Percentiles rank a stretch among this genome's conserved stretches.
These are phyloP conservation scores for Fragum whitleyi DNA, from an alignment of 2,888 invertebrate genomes.

Conservation along the genomic window DNA sequence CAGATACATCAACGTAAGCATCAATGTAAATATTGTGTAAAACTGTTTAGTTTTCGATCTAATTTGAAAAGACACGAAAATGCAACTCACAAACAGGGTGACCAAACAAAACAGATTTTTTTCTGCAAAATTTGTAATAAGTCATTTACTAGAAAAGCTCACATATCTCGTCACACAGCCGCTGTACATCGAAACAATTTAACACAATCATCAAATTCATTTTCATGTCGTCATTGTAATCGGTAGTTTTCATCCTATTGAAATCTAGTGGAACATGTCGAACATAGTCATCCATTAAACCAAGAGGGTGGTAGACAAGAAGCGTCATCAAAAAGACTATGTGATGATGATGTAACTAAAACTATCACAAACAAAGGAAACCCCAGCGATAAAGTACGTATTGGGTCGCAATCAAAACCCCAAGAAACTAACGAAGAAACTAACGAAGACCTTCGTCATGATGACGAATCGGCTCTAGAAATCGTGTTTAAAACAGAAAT, in stretches of 20 bases:
- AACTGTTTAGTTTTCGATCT: background rate
- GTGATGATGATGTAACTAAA: background rate
- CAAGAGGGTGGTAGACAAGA: constrained; percentile 11
- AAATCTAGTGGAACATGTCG: constrained; percentile 18
- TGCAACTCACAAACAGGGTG: background rate
- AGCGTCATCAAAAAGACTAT: background rate
- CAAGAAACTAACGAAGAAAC: no score
- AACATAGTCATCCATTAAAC: constrained; percentile 7
- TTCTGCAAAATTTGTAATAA: constrained; percentile 24
- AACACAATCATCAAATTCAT: background rate
- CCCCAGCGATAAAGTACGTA: background rate
- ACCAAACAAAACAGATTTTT: constrained; percentile 24
- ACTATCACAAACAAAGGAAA: no score
- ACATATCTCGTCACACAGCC: constrained; percentile 19
- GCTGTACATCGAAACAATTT: constrained; percentile 4
- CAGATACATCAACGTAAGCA: constrained; percentile 25
- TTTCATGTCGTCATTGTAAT: constrained; percentile 29
- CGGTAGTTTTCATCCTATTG: background rate
- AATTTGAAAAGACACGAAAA: constrained; percentile 19
- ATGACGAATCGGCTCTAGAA: constrained; percentile 27
- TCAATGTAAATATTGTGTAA: constrained; percentile 14
- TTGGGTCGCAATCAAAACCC: background rate
- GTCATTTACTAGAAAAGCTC: constrained; percentile 39
- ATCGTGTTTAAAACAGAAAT: constrained; percentile 26
- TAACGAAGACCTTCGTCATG: background rate